These are phyloP conservation scores for Osedax frankpressi DNA, from an alignment of 2,888 invertebrate genomes.

Conservation along the genomic window DNA sequence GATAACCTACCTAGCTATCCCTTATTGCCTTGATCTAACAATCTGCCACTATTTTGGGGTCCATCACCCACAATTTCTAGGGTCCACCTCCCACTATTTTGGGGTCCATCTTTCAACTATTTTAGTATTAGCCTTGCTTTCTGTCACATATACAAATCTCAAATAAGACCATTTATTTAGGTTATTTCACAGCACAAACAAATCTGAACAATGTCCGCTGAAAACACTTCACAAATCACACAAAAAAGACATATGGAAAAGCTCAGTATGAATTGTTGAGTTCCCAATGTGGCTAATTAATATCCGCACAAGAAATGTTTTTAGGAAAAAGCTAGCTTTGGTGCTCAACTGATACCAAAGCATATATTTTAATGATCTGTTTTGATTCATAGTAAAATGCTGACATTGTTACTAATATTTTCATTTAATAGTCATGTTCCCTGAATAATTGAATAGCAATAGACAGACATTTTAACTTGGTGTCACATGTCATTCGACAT, in stretches of 20 bases:
- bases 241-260: background rate
- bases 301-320: background rate
- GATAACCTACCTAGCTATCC: background rate
- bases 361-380: slow-evolving; percentile 1
- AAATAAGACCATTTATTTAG: too few species aligned
- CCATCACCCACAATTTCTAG: too few species aligned
- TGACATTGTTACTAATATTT: background rate
- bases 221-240: background rate
- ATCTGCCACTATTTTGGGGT: too few species aligned
- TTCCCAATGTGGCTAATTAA: background rate
- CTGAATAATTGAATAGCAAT: background rate
- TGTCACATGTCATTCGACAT: background rate
- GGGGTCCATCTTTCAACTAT: background rate
- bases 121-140: background rate
- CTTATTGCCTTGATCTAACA: too few species aligned
- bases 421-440: background rate
- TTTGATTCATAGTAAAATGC: background rate
- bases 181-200: too few species aligned
- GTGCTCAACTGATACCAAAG: background rate
- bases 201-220: background rate
- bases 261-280: background rate
- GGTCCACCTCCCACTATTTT: background rate
- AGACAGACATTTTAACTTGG: background rate
- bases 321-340: background rate
- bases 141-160: background rate